Evolutionary conservation across 2,113 vertebrate species (phyloP), one percentile per base, ranked within the genome.

Genomic region (Phycodurus eques): DNA sequence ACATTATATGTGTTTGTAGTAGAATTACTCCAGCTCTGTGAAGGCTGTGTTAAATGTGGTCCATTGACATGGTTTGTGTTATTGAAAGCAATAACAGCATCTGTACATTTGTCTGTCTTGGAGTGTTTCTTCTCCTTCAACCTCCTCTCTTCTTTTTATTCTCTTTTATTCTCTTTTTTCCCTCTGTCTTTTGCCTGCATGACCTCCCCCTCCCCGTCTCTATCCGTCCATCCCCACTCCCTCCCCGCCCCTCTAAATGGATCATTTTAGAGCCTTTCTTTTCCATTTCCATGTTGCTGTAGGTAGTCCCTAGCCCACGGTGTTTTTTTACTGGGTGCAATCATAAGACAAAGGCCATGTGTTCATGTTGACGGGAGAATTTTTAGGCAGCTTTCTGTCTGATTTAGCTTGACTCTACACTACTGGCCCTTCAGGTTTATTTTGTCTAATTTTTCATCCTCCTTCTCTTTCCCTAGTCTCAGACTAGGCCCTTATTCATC

Each of bases 81-180:
- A 77, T 79, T 91, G 90, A 92, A 92, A 91, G 92, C 92, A 94
- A 93, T 96, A 94, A 94, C 89, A 89, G 85, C 90, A 74, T 73
- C 82, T 80, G 70, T 73, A 80, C 80, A 77, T 79, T 17, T 76
- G 80, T 88, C 82, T 80, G 92, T 87, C 88, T 5, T 86, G 90
- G 51, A 79, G 88, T 76, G 72, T 89, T 73, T 56, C 75, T 56
- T 76, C 71, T 68, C 63, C 71, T 80, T 86, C 74, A 79, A 65
- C 70, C 72, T 63, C 67, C 62, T 66, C 62, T 66, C 69, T 49
- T 39, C 53, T 69, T 74, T 68, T 53, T 20, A 68, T 39, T 74
- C 53, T 69, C 71, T 60, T 74, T 71, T 44, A 56, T 13, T 51
- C 19, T n/a, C 10, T 27, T 53, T 51, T 70, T 5, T 35, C n/a